These are phyloP conservation scores for Taurulus bubalis DNA, from an alignment of 2,113 vertebrate species.

Conservation along the genomic window DNA sequence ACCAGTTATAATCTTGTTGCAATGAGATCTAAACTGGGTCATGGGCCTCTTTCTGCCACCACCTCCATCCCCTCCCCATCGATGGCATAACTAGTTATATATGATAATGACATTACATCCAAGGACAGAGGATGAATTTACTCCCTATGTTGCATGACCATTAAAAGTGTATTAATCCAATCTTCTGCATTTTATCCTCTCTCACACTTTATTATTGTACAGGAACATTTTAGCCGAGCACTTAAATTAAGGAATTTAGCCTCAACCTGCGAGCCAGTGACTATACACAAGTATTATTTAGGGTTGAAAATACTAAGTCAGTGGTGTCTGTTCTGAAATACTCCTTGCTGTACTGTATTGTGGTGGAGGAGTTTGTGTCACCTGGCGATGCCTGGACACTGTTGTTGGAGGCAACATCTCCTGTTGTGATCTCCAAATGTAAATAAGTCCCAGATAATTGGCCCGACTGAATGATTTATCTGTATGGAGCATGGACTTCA, in stretches of 20 bases:
- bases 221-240: conserved; percentile 10
- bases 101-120: conserved; percentile 22
- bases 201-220: conserved; percentile 17
- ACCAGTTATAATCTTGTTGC: conserved; percentile 18
- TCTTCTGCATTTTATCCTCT: neutral
- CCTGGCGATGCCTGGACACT: neutral
- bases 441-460: neutral
- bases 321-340: neutral
- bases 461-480: neutral
- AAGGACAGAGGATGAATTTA: neutral
- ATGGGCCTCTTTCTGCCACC: conserved; percentile 23
- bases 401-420: neutral
- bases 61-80: conserved; percentile 1
- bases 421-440: neutral
- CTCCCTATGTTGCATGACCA: neutral
- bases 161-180: conserved; percentile 42
- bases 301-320: neutral
- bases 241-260: conserved; percentile 4
- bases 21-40: conserved; percentile 31
- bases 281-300: neutral
- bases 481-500: neutral
- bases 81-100: conserved; percentile 33
- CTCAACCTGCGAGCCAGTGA: neutral
- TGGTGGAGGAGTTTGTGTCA: neutral
- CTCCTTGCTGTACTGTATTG: neutral